Conservation (phyloP, 1,140 invertebrate species). For the Eumaeus atala region DNA sequence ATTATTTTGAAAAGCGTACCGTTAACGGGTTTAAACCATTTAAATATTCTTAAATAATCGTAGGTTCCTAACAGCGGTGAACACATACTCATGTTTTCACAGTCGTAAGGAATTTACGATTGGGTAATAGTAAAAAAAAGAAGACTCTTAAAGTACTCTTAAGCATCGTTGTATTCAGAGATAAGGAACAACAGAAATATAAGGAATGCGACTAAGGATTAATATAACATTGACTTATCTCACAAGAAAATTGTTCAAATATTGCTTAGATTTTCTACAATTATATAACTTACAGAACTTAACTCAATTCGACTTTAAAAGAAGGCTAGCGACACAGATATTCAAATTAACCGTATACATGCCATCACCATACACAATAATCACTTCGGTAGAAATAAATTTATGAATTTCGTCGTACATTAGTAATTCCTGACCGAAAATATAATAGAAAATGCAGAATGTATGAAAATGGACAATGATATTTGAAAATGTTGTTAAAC, state of each 20-base stretch:
- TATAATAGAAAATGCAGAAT: too few species aligned
- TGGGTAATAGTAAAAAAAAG: too few species aligned
- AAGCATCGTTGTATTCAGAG: constrained; percentile 36
- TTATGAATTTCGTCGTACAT: constrained; percentile 4
- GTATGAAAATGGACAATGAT: too few species aligned
- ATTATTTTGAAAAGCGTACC: too few species aligned
- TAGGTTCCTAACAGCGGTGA: too few species aligned
- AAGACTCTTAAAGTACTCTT: background rate
- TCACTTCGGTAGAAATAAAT: constrained; percentile 17
- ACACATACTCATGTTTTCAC: too few species aligned
- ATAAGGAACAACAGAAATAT: constrained; percentile 22
- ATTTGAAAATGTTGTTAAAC: too few species aligned
- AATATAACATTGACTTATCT: constrained; percentile 12
- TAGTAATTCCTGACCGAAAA: background rate
- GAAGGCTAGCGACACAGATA: background rate
- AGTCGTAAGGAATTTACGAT: too few species aligned
- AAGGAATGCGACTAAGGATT: constrained; percentile 20
- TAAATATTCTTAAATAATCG: too few species aligned
- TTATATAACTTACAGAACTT: constrained; percentile 28
- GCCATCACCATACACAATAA: constrained; percentile 12
- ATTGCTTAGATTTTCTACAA: constrained; percentile 53
- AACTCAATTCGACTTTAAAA: constrained; percentile 16
- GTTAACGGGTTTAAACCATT: too few species aligned
- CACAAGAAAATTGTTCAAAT: constrained; percentile 34
- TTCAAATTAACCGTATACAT: background rate